Evolutionary conservation across 2,888 invertebrate genomes (phyloP), one percentile per base, ranked within the genome.

Genomic region (Polymixis lichenea): DNA sequence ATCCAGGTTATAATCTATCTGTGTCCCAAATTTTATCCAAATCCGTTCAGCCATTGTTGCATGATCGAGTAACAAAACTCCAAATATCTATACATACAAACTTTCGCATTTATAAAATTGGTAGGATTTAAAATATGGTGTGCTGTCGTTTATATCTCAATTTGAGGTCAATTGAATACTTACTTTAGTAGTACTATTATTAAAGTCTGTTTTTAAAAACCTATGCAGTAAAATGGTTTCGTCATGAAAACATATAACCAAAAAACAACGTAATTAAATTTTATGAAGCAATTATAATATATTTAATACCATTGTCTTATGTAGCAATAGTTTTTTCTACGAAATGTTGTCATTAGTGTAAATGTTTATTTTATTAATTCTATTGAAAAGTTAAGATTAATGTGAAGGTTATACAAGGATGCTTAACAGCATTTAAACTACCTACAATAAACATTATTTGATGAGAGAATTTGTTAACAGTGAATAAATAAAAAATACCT

Each of bases 331-430:
- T 53, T 75, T 75, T 55, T 64, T 77, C 1, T 28, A 1, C 0
- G 0, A 13, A 55, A 51, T 43, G n/a, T 15, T 51, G 19, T n/a
- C 7, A n/a, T 51, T 28, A 8, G 15, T 60, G 17, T 51, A 38
- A 38, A 43, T 22, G 22, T 66, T 67, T 66, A 77, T 77, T 62
- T 76, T 77, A 53, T 25, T 28, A 15, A 28, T 43, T 51, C 8
- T 51, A n/a, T 15, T 32, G 5, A 49, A 77, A 49, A 15, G 9
- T 7, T 19, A 49, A 43, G 11, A n/a, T n/a, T n/a, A n/a, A 8
- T n/a, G 22, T 0, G 0, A 76, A 38, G 22, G 32, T 46, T 62
- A 46, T 28, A 5, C 43, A 19, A 77, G 11, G 15, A 2, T 28
- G 6, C 11, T 19, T 38, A 8, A 25, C 17, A 43, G n/a, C 51